Conservation (phyloP, 1,140 invertebrate species). For the Monomorium pharaonis region DNA sequence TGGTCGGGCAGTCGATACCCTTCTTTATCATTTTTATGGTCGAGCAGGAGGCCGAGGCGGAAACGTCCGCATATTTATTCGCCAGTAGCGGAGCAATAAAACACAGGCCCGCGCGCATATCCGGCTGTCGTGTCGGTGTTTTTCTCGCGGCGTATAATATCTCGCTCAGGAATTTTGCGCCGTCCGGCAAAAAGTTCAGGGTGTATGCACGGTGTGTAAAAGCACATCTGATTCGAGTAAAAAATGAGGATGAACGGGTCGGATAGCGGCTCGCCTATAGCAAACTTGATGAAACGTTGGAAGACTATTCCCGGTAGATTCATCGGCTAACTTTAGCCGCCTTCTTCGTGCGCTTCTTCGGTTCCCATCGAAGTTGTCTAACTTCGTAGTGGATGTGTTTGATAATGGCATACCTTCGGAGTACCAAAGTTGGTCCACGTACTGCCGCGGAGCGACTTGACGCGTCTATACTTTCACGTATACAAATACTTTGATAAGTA, state of each 20-base stretch:
- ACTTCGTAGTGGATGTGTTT: slow-evolving; percentile 63
- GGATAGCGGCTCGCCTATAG: background rate
- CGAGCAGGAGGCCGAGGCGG: slow-evolving; percentile 78
- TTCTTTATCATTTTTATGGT: slow-evolving; percentile 84
- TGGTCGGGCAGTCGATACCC: slow-evolving; percentile 75
- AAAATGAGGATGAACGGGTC: slow-evolving; percentile 44
- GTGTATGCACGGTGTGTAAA: slow-evolving; percentile 16
- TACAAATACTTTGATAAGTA: slow-evolving; percentile 45
- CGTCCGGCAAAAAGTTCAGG: slow-evolving; percentile 42
- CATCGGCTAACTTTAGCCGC: slow-evolving; percentile 54
- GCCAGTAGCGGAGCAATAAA: slow-evolving; percentile 78
- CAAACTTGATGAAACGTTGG: slow-evolving; percentile 65
- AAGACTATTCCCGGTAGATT: slow-evolving; percentile 59
- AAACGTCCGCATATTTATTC: slow-evolving; percentile 81
- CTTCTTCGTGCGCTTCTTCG: slow-evolving; percentile 37
- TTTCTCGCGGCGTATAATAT: slow-evolving; percentile 62
- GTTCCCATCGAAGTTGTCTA: slow-evolving; percentile 56
- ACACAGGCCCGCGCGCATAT: slow-evolving; percentile 75
- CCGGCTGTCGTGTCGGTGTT: slow-evolving; percentile 55
- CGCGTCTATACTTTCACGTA: slow-evolving; percentile 16
- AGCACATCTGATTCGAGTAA: slow-evolving; percentile 57
- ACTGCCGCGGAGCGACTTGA: slow-evolving; percentile 15
- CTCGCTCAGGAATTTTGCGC: slow-evolving; percentile 63
- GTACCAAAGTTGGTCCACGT: slow-evolving; percentile 32
- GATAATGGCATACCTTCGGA: slow-evolving; percentile 59